phyloP scores from a whole-genome alignment of 2,888 invertebrate species.

The Coronaproctus castanopsis region DNA sequence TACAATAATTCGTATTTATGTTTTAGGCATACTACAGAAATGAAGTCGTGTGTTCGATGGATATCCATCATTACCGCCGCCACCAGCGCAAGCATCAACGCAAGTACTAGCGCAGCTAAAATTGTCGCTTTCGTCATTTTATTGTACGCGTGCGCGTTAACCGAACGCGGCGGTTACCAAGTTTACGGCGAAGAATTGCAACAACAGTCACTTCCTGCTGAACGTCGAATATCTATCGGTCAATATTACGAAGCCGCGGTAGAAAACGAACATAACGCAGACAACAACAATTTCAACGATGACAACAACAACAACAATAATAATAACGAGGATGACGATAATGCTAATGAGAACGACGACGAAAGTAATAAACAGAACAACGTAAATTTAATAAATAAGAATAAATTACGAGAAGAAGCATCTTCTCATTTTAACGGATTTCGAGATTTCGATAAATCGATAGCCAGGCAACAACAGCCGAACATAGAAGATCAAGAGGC shows the following conservation, averaged over 20 bases:
- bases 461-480: neutral
- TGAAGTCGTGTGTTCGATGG: no score
- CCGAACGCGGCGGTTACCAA: no score
- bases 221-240: constrained; percentile 9
- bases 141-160: no score
- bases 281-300: neutral
- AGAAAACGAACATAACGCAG: no score
- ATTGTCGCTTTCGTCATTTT: no score
- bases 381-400: neutral
- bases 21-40: no score
- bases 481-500: constrained; percentile 7
- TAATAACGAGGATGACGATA: neutral
- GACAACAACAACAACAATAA: neutral
- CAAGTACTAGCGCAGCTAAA: no score
- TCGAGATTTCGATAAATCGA: neutral
- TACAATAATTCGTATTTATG: no score
- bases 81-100: no score
- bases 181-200: constrained; percentile 7
- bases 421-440: constrained; percentile 1
- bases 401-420: constrained; percentile 9
- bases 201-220: constrained; percentile 3
- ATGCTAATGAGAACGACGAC: neutral
- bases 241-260: constrained; percentile 9
- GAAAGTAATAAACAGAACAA: neutral
- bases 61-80: no score